Percentiles rank a stretch among this genome's conserved stretches.
These are phyloP conservation scores for Alcis repandata DNA, from an alignment of 2,888 invertebrate genomes.

Conservation along the genomic window DNA sequence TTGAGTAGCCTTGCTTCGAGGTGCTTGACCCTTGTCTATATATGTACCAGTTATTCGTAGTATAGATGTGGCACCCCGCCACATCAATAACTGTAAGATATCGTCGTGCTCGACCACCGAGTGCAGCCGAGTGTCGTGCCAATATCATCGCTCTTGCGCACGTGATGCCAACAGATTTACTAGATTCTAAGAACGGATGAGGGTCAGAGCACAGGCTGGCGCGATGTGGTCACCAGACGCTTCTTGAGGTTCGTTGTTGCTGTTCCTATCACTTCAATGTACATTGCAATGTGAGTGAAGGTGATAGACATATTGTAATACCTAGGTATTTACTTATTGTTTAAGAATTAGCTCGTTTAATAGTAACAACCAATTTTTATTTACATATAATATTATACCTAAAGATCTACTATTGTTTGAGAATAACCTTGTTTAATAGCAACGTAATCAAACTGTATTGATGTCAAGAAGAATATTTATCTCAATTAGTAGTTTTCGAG, in stretches of 20 bases:
- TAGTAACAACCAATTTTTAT: too few relatives aligned
- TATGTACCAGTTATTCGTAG: neutral
- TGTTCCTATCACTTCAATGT: neutral
- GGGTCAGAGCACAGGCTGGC: conserved; percentile 18
- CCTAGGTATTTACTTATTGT: too few relatives aligned
- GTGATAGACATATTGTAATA: too few relatives aligned
- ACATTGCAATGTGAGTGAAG: neutral
- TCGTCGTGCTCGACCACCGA: conserved; percentile 31
- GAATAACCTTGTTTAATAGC: too few relatives aligned
- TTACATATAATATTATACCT: too few relatives aligned
- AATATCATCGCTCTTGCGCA: conserved; percentile 59
- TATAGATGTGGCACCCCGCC: conserved; percentile 31
- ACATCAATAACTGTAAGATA: conserved; percentile 42
- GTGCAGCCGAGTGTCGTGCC: conserved; percentile 52
- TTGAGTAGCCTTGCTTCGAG: conserved; percentile 13
- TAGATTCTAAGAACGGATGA: conserved; percentile 51
- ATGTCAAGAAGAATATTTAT: too few relatives aligned
- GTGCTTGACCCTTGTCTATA: conserved; percentile 13
- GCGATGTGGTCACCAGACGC: neutral
- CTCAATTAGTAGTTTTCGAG: too few relatives aligned
- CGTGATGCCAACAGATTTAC: conserved; percentile 51
- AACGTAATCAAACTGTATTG: too few relatives aligned
- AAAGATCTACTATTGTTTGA: too few relatives aligned
- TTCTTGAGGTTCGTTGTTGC: too few relatives aligned
- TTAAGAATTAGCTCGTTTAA: too few relatives aligned